Evolutionary conservation across 2,888 invertebrate genomes (phyloP).

Genomic region (Athalia cordata): DNA sequence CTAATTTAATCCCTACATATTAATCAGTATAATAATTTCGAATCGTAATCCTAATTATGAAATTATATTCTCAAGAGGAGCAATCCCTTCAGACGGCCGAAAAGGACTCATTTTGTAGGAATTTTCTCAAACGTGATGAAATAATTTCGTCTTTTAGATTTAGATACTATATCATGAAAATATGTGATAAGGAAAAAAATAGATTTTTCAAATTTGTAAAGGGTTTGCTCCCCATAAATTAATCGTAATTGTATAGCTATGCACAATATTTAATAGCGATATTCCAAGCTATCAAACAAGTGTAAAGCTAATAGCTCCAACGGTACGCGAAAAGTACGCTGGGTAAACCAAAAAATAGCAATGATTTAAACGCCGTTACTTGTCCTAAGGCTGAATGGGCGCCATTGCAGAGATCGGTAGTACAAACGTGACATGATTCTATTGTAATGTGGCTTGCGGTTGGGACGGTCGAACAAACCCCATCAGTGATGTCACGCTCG

Average conservation of each 20-base stretch:
- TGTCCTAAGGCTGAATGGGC: conserved; percentile 51
- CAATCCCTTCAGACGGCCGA: too few species aligned
- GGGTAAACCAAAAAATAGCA: conserved; percentile 28
- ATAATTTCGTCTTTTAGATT: too few species aligned
- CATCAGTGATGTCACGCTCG: conserved; percentile 63
- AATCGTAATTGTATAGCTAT: conserved; percentile 8
- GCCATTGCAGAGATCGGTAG: conserved; percentile 66
- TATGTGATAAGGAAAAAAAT: too few species aligned
- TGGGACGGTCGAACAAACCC: conserved; percentile 59
- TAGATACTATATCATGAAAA: too few species aligned
- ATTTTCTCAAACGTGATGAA: too few species aligned
- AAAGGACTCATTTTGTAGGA: too few species aligned
- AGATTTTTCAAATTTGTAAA: too few species aligned
- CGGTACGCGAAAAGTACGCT: conserved; percentile 34
- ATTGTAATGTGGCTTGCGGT: conserved; percentile 57
- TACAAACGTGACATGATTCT: conserved; percentile 68
- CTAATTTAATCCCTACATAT: not conserved
- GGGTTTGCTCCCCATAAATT: too few species aligned
- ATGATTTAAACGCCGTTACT: conserved; percentile 10
- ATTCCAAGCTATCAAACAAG: not conserved
- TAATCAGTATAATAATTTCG: too few species aligned
- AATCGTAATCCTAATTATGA: too few species aligned
- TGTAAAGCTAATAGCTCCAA: conserved; percentile 26
- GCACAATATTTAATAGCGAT: conserved; percentile 17
- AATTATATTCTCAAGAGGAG: not conserved